phyloP scores from a whole-genome alignment of 2,113 vertebrate species.

The Pedionomus torquatus region DNA sequence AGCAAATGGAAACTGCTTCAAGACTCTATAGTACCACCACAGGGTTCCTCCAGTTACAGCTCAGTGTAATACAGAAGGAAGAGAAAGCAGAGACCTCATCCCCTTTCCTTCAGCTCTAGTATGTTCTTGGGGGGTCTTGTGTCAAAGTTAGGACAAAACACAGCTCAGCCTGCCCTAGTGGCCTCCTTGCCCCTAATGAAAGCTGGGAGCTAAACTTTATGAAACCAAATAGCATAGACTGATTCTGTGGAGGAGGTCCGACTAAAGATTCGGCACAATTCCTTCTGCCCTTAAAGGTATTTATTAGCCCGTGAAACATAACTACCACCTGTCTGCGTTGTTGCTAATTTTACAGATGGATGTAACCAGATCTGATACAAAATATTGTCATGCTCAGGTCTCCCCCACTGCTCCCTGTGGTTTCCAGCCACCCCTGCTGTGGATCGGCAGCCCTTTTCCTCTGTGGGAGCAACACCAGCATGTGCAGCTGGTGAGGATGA shows the following conservation, averaged over 20 bases:
- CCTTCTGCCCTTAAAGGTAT: neutral
- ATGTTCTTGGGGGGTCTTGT: neutral
- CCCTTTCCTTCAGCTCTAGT: neutral
- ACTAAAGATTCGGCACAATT: neutral
- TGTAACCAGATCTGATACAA: neutral
- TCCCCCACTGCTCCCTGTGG: neutral
- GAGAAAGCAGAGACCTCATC: neutral
- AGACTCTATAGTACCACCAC: neutral
- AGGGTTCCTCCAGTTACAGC: neutral
- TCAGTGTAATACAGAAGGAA: neutral
- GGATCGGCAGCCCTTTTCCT: neutral
- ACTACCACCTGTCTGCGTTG: neutral
- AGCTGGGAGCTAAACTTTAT: neutral
- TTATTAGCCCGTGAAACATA: neutral
- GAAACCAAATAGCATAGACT: neutral
- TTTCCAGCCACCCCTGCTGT: neutral
- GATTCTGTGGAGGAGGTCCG: neutral
- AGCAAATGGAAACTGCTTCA: neutral
- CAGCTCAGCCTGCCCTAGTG: neutral
- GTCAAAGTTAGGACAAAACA: neutral
- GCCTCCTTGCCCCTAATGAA: neutral
- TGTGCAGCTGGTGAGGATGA: neutral
- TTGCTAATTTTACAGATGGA: neutral
- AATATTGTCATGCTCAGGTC: neutral
- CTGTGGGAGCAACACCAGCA: neutral